Evolutionary conservation across 1,140 invertebrate species (phyloP), one percentile per base, ranked within the genome.

Genomic region (Apocrypta bakeri): DNA sequence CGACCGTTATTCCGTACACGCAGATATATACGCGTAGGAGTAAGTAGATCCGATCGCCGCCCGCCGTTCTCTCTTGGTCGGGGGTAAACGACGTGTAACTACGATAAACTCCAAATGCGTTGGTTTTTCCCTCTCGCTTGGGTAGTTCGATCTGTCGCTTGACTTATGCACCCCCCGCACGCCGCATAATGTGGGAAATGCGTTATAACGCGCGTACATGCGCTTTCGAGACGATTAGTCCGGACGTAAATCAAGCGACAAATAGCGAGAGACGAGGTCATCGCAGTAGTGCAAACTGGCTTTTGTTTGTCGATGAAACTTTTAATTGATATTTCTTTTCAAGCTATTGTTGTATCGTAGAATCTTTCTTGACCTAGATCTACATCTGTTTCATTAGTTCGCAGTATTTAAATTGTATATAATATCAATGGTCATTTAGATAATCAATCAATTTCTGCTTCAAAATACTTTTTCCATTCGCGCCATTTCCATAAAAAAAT

Each of bases 211-310:
- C 61, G 61, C 61, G 63, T 27, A 29, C 3, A 29, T 25, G n/a
- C 12, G 24, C 63, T 29, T 66, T 66, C n/a, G 64, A 71, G 17
- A 1, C 77, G 77, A 79, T 79, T 79, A 79, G 37, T 24, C 24
- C 21, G 8, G 40, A 31, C 40, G 63, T 78, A 78, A 78, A 78
- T 78, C 37, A 78, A 63, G 24, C 37, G 17, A 61, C 12, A 37
- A 27, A 66, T 66, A 12, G 25, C 11, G 25, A 69, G 27, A 66
- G 42, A 69, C 29, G 33, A 29, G 77, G n/a, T 25, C 25, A 25
- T 14, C 37, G 75, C 37, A 42, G 61, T 76, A 74, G 27, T 77
- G 33, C 63, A 0, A 11, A n/a, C n/a, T 12, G 27, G 37, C 1
- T 69, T 69, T 79, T 42, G 40, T 56, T 56, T 56, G 48, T 56